Evolutionary conservation across 2,113 vertebrate genomes (phyloP).

Genomic region (Saimiri boliviensis): DNA sequence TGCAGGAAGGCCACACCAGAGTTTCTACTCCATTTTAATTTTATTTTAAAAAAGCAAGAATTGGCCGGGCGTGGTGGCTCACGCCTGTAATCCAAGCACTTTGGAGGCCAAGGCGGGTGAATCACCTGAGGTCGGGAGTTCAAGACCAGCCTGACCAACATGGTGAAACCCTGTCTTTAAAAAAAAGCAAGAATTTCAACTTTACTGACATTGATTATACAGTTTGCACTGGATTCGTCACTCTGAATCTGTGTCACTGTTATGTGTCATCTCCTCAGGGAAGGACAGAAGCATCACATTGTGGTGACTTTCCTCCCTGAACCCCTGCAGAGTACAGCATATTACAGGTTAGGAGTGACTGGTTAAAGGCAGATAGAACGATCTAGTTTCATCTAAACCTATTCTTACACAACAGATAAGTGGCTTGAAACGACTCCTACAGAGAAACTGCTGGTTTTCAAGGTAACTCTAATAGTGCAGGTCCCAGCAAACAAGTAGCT

Average conservation of each 20-base stretch:
- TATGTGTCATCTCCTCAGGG: not conserved
- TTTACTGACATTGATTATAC: not conserved
- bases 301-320: not conserved
- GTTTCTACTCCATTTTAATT: not conserved
- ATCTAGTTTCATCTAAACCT: not conserved
- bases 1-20: not conserved
- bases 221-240: not conserved
- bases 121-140: too few relatives aligned
- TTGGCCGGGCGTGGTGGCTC: too few relatives aligned
- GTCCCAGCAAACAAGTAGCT: not conserved
- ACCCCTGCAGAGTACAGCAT: not conserved
- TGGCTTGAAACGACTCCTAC: not conserved
- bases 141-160: too few relatives aligned
- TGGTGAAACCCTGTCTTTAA: too few relatives aligned
- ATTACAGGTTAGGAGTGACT: not conserved
- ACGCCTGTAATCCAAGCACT: too few relatives aligned
- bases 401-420: not conserved
- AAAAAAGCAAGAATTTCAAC: constrained; percentile 26
- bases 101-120: too few relatives aligned
- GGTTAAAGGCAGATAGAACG: not conserved
- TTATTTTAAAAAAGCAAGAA: not conserved
- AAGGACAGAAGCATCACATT: not conserved
- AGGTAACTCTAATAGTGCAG: not conserved
- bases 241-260: not conserved
- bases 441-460: not conserved